Conservation (phyloP, 30 jellyfish, hydroid and myxozoan species). For the Rhopilema esculentum region DNA sequence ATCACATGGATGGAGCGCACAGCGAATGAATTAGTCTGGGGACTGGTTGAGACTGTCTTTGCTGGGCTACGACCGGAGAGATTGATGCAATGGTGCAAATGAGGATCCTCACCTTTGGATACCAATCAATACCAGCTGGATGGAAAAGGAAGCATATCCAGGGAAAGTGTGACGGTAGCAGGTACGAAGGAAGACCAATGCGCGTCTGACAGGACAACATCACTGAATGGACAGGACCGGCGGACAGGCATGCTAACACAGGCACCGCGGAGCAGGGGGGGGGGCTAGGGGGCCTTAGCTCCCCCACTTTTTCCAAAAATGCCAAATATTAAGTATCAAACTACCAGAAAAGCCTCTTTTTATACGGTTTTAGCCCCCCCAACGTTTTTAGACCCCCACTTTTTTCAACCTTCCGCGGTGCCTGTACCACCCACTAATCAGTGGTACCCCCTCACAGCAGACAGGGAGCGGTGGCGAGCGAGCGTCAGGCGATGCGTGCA, state of each 20-base stretch:
- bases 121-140: not conserved
- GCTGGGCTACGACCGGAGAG: not conserved
- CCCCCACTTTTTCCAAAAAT: too few species aligned
- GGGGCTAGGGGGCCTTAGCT: too few species aligned
- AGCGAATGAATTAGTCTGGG: not conserved
- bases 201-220: too few species aligned
- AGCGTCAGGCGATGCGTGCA: not conserved
- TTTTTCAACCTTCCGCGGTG: too few species aligned
- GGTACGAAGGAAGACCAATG: not conserved
- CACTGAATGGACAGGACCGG: not conserved
- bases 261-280: too few species aligned
- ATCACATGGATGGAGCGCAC: not conserved
- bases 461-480: not conserved
- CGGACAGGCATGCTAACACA: not conserved
- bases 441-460: not conserved
- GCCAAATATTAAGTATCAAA: too few species aligned
- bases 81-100: not conserved
- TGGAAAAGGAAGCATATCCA: not conserved
- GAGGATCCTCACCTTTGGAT: not conserved
- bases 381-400: too few species aligned
- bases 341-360: too few species aligned
- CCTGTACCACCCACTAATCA: too few species aligned
- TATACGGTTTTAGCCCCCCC: too few species aligned
- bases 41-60: not conserved
- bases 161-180: not conserved